A percentile compares a stretch with the other conserved stretches of the same genome.
phyloP scores from a whole-genome alignment of 1,140 invertebrate species.

The Galendromus occidentalis region DNA sequence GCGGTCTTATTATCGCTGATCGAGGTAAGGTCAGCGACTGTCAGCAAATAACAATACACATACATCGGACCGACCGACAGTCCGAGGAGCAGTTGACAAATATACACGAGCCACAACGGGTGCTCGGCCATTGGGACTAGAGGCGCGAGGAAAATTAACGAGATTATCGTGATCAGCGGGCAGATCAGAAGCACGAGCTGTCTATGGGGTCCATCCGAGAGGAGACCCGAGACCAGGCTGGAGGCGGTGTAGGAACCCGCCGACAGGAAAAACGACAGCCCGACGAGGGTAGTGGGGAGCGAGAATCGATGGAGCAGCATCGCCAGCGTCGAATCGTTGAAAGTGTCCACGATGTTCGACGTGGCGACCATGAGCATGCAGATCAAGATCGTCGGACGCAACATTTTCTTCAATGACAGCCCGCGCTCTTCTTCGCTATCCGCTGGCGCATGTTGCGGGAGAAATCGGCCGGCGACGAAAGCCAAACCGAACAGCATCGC shows the following conservation, averaged over 20 bases:
- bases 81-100: neutral
- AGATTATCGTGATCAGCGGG: neutral
- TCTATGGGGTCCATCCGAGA: neutral
- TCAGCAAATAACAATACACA: neutral
- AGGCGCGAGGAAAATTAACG: neutral
- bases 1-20: slow-evolving; percentile 1
- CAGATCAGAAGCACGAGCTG: neutral
- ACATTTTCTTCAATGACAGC: neutral
- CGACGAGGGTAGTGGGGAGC: neutral
- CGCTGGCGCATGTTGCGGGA: neutral
- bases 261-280: neutral
- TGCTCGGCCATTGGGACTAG: neutral
- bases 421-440: neutral
- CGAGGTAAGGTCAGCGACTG: neutral
- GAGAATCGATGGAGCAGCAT: neutral
- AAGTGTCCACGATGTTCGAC: slow-evolving; percentile 5
- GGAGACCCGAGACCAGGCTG: neutral
- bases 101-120: neutral
- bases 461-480: neutral
- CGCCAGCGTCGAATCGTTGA: neutral
- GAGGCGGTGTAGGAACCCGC: neutral
- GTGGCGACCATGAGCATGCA: slow-evolving; percentile 7
- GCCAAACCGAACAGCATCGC: neutral
- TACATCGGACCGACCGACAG: neutral
- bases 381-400: neutral